Evolutionary conservation across 2,888 invertebrate genomes (phyloP).

Genomic region (Epistrophe eligans): DNA sequence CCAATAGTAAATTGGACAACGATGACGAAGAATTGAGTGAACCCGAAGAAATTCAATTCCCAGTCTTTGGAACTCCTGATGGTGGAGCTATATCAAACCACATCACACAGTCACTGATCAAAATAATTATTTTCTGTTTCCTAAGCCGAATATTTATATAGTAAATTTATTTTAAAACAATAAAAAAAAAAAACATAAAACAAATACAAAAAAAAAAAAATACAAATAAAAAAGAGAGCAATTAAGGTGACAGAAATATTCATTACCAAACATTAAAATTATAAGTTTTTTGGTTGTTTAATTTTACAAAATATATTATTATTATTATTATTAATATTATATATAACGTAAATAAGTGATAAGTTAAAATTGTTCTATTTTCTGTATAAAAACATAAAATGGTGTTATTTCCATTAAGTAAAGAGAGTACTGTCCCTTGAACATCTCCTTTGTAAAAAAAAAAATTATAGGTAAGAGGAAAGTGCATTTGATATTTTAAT

Average conservation of each 20-base stretch:
- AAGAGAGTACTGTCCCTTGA: slow-evolving; percentile 71
- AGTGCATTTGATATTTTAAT: slow-evolving; percentile 65
- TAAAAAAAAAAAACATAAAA: neutral
- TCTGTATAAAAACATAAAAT: slow-evolving; percentile 39
- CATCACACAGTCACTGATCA: slow-evolving; percentile 30
- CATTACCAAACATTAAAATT: slow-evolving; percentile 30
- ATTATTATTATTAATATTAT: slow-evolving; percentile 6
- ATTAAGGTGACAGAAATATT: slow-evolving; percentile 42
- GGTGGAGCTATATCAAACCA: slow-evolving; percentile 25
- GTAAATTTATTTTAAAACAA: slow-evolving; percentile 30
- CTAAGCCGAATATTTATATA: slow-evolving; percentile 40
- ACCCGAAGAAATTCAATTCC: slow-evolving; percentile 84
- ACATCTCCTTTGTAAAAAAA: slow-evolving; percentile 67
- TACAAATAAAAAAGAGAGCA: slow-evolving; percentile 25
- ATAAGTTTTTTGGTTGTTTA: slow-evolving; percentile 43
- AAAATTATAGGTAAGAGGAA: slow-evolving; percentile 54
- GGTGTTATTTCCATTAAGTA: slow-evolving; percentile 33
- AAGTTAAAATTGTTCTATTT: slow-evolving; percentile 40
- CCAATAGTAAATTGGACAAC: slow-evolving; percentile 82
- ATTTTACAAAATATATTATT: slow-evolving; percentile 33
- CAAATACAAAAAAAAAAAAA: neutral
- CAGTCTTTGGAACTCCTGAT: slow-evolving; percentile 80
- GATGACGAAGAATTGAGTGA: slow-evolving; percentile 83
- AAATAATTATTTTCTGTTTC: slow-evolving; percentile 31
- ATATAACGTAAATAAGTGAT: slow-evolving; percentile 35